These are phyloP conservation scores for Nasonia longicornis DNA, from an alignment of 1,140 invertebrate genomes.

Conservation along the genomic window DNA sequence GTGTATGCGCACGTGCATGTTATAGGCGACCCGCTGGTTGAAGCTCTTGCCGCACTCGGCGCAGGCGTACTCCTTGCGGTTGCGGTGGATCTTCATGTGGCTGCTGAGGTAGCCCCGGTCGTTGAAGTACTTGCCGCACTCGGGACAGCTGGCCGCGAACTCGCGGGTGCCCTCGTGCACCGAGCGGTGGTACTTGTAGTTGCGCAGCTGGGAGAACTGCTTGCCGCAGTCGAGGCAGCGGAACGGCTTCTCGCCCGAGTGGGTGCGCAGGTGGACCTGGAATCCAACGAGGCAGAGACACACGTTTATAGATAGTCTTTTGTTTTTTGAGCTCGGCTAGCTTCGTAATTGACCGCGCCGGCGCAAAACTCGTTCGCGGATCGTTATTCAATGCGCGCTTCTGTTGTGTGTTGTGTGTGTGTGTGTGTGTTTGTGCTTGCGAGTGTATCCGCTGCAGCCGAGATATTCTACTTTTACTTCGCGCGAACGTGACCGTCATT, in stretches of 20 bases:
- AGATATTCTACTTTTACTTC: no score
- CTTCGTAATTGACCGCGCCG: no score
- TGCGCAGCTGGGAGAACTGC: slow-evolving; percentile 81
- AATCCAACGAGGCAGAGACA: background rate
- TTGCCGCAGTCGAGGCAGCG: slow-evolving; percentile 82
- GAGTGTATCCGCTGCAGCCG: no score
- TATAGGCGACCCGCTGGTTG: slow-evolving; percentile 85
- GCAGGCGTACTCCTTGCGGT: slow-evolving; percentile 82
- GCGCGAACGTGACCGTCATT: no score
- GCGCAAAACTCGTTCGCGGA: background rate
- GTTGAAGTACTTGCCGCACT: slow-evolving; percentile 83
- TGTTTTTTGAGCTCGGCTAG: no score
- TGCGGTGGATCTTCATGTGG: slow-evolving; percentile 84
- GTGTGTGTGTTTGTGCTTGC: no score
- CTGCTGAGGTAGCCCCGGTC: slow-evolving; percentile 82
- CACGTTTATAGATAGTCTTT: background rate
- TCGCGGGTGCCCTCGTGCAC: slow-evolving; percentile 81
- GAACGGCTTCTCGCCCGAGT: slow-evolving; percentile 74
- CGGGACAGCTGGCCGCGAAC: slow-evolving; percentile 80
- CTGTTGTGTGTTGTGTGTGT: no score
- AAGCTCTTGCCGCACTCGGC: slow-evolving; percentile 81
- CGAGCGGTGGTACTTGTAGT: slow-evolving; percentile 81
- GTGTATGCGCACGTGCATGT: slow-evolving; percentile 85
- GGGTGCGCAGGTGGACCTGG: slow-evolving; percentile 60
- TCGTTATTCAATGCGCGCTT: no score